Conservation (phyloP, 1,140 invertebrate genomes). For the Babylonia areolata region DNA sequence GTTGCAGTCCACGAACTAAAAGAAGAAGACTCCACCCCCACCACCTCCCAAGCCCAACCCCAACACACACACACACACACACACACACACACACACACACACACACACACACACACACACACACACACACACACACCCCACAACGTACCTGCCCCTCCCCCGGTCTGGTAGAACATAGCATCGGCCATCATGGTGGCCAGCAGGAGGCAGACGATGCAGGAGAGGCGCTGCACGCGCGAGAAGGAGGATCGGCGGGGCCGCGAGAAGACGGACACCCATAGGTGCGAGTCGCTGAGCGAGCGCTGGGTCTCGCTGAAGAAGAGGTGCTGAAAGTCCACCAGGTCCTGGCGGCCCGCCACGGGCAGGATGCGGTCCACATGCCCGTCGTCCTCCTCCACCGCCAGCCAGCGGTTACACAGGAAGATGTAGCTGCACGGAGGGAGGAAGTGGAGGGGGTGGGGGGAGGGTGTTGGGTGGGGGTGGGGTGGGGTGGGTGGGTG, state of each 20-base stretch:
- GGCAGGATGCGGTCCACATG: slow-evolving; percentile 71
- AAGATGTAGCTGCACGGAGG: slow-evolving; percentile 65
- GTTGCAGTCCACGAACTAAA: too few species aligned
- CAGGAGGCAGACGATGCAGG: slow-evolving; percentile 71
- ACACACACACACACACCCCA: background rate
- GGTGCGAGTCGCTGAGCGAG: slow-evolving; percentile 72
- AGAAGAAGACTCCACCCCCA: too few species aligned
- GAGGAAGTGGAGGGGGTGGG: background rate
- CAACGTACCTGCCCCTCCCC: slow-evolving; percentile 33
- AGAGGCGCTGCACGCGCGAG: slow-evolving; percentile 72
- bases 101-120: too few species aligned
- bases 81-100: too few species aligned
- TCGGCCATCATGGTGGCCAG: slow-evolving; percentile 75
- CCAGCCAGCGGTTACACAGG: slow-evolving; percentile 71
- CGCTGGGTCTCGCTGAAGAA: slow-evolving; percentile 70
- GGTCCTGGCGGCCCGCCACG: slow-evolving; percentile 65
- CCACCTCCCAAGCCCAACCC: too few species aligned
- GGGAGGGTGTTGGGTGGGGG: too few species aligned
- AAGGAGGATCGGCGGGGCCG: slow-evolving; percentile 69
- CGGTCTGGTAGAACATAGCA: slow-evolving; percentile 73
- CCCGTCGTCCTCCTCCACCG: slow-evolving; percentile 73
- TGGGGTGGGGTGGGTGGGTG: too few species aligned
- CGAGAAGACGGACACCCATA: slow-evolving; percentile 72
- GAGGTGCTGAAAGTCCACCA: slow-evolving; percentile 72
- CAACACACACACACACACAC: too few species aligned